A percentile compares a stretch with the other conserved stretches of the same genome.
Evolutionary conservation across 2,113 vertebrate species (phyloP).

Genomic region (Phoxinus phoxinus): DNA sequence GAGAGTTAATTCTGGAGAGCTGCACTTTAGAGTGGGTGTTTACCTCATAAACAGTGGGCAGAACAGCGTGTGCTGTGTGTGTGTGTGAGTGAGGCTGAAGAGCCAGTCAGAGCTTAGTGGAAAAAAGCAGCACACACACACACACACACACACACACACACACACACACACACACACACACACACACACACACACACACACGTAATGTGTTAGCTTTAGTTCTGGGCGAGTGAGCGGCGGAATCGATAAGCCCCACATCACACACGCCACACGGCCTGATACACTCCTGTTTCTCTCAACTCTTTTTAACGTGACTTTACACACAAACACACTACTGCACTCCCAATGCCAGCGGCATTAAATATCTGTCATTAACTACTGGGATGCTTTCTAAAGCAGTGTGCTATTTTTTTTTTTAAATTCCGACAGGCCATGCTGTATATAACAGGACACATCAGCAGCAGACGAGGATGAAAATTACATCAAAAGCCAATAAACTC

Average conservation of each 20-base stretch:
- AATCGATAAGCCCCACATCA: conserved; percentile 53
- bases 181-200: conserved; percentile 25
- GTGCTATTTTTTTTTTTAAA: not conserved
- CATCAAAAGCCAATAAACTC: conserved; percentile 58
- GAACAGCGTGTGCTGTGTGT: conserved; percentile 24
- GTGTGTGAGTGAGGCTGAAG: conserved; percentile 43
- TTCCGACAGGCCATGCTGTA: conserved; percentile 10
- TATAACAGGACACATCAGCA: not conserved
- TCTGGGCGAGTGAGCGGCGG: conserved; percentile 49
- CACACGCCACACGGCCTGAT: conserved; percentile 30
- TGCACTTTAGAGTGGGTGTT: conserved; percentile 42
- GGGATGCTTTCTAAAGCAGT: not conserved
- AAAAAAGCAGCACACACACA: conserved; percentile 43
- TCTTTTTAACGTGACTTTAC: conserved; percentile 36
- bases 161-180: conserved; percentile 24
- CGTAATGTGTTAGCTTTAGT: conserved; percentile 53
- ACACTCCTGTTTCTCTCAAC: conserved; percentile 39
- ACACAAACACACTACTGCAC: conserved; percentile 30
- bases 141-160: conserved; percentile 21
- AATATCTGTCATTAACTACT: conserved; percentile 28
- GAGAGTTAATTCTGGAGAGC: conserved; percentile 14
- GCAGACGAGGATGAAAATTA: conserved; percentile 43
- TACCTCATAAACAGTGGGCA: conserved; percentile 51
- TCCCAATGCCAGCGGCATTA: conserved; percentile 22
- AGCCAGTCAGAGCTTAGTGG: conserved; percentile 41